Base-by-base conservation (phyloP, 2,113 vertebrate genomes). In the Dasypus novemcinctus region DNA sequence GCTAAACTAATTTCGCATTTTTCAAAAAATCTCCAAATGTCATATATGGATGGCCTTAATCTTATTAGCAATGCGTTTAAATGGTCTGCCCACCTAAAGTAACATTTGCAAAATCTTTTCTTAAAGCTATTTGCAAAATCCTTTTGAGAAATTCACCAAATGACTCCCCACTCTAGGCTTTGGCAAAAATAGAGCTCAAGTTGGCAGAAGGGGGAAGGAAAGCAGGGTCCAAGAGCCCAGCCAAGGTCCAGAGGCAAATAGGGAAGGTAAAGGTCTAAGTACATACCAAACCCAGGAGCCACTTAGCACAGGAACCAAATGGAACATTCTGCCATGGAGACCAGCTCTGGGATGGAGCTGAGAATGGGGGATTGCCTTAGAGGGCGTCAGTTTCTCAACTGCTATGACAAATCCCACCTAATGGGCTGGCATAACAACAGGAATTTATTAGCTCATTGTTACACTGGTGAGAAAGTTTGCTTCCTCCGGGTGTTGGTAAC, bases 61-160 rank as follows among this genome's bases (percentile, higher is more conserved):
- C 54, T 88, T 31, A 49, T 12, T 4, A 94, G 71, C 49, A 74
- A 59, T 78, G 66, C 20, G 11, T 69, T 90, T 76, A 75, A 86
- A 82, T 41, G 74, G 13, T 82, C 63, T 88, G 33, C 4, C 64
- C 43, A 21, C 38, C 72, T 31, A 59, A 84, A 54, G 7, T 59
- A 78, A 61, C n/a, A 85, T 84, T 84, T 71, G 33, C 6, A 68
- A 92, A 81, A 46, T 66, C 81, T 33, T 76, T 94, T 15, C 46
- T 49, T 9, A 49, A 79, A 69, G 27, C 92, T 31, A 52, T 4
- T 92, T 88, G 46, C 83, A 75, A 49, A 88, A 64, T 41, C 41
- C n/a, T 43, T 29, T 49, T 90, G 74, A 93, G 78, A 91, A 95
- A 93, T 46, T 52, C 14, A 72, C 63, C 75, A 87, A 57, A 84